A percentile compares a stretch with the other conserved stretches of the same genome.
Evolutionary conservation across 2,888 invertebrate genomes (phyloP).

Genomic region (Mechanitis messenoides): DNA sequence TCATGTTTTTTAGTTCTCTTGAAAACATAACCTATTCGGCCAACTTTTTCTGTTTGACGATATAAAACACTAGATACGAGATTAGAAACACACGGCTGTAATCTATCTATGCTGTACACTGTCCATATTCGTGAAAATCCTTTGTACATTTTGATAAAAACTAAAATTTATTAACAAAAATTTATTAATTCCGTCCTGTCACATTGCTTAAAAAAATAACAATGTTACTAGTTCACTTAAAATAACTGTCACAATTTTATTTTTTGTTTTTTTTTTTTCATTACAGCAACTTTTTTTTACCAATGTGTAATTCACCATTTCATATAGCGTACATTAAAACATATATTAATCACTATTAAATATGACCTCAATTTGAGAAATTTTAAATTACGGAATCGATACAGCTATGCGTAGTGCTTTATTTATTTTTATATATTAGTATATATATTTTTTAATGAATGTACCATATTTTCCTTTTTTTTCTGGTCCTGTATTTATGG

Average conservation of each 20-base stretch:
- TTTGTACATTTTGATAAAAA: slow-evolving; percentile 61
- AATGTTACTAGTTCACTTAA: neutral
- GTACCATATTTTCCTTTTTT: too few species aligned
- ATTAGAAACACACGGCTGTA: slow-evolving; percentile 56
- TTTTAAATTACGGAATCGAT: too few species aligned
- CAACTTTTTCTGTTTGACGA: slow-evolving; percentile 50
- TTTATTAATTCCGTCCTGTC: slow-evolving; percentile 19
- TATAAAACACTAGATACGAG: slow-evolving; percentile 54
- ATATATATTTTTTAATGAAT: too few species aligned
- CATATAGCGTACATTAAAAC: too few species aligned
- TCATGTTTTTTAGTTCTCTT: slow-evolving; percentile 69
- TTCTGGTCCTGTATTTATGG: too few species aligned
- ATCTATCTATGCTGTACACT: slow-evolving; percentile 55
- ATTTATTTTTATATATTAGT: too few species aligned
- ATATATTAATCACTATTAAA: too few species aligned
- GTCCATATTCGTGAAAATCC: slow-evolving; percentile 64
- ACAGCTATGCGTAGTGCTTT: too few species aligned
- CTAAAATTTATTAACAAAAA: slow-evolving; percentile 22
- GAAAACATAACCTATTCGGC: slow-evolving; percentile 71
- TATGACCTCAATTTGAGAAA: too few species aligned
- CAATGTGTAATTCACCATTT: too few species aligned
- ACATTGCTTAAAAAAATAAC: slow-evolving; percentile 21
- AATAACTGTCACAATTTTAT: too few species aligned
- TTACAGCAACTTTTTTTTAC: neutral
- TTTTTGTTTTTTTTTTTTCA: neutral